Evolutionary conservation across 1,140 invertebrate genomes (phyloP), one percentile per base, ranked within the genome.

Genomic region (Drosophila navojoa): DNA sequence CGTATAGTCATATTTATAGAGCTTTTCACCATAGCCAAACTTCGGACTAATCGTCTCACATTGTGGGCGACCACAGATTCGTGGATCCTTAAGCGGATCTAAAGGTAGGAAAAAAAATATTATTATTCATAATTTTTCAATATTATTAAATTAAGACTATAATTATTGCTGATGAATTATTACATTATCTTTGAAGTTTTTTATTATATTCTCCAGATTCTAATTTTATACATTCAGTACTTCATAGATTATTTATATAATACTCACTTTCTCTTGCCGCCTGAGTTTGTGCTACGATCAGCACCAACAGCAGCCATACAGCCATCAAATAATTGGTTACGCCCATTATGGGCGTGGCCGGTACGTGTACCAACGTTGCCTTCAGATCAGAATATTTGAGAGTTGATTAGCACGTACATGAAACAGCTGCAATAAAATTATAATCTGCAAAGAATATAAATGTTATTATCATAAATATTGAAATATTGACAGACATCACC

Each of bases 21-120:
- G 91, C 55, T 92, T 81, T 15, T 92, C 87, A 9, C 53, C 71
- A 80, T 95, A 96, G 71, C 93, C 93, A 76, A 96, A 96, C 89
- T 96, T 96, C 0, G 54, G 19, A 5, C 52, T 79, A n/a, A 44
- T 40, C 0, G n/a, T 4, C 7, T 91, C 81, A 60, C 95, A 95
- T 75, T 93, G 92, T 22, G 95, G 95, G 25, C 93, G 90, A 40
- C 95, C 95, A 87, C 95, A 95, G 68, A 95, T 94, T 53, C 93
- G 93, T 2, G 95, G 95, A 92, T 95, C 93, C 91, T 94, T 94
- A 1, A 95, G 90, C 0, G 94, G 94, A 93, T 95, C 95, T 95
- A 92, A 10, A 4, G 3, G 5, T 15, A 7, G 1, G 0, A 27
- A 0, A 15, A 2, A 9, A 5, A 38, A 40, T 55, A 19, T 1